Conservation (phyloP, 2,888 invertebrate species). For the Agrypnus murinus region DNA sequence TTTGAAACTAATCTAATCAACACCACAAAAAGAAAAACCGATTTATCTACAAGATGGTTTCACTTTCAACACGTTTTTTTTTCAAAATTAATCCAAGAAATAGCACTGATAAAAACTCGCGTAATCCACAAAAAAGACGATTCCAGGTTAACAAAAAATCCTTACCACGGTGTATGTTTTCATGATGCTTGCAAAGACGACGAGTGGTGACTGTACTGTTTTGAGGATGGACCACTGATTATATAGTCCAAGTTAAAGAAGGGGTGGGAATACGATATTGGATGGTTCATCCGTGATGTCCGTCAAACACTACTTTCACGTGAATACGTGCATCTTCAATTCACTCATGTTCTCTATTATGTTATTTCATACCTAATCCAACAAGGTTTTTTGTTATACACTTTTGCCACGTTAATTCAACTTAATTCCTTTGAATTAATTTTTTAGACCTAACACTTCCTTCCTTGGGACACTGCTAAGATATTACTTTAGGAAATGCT, state of each 20-base stretch:
- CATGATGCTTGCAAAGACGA: conserved; percentile 71
- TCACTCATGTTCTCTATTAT: conserved; percentile 14
- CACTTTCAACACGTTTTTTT: conserved; percentile 40
- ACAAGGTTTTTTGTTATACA: too few relatives aligned
- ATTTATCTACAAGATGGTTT: conserved; percentile 9
- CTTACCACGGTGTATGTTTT: conserved; percentile 72
- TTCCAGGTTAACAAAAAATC: conserved; percentile 48
- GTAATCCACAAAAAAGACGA: conserved; percentile 55
- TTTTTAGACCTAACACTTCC: too few relatives aligned
- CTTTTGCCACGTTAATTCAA: too few relatives aligned
- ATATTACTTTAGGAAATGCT: too few relatives aligned
- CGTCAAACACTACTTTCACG: conserved; percentile 56
- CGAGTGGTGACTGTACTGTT: conserved; percentile 69
- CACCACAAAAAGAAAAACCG: too few relatives aligned
- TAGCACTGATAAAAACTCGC: conserved; percentile 55
- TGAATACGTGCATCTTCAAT: conserved; percentile 49
- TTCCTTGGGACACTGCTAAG: too few relatives aligned
- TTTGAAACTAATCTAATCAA: too few relatives aligned
- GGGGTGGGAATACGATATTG: conserved; percentile 63
- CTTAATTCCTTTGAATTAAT: too few relatives aligned
- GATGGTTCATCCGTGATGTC: conserved; percentile 53
- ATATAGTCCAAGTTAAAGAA: conserved; percentile 64
- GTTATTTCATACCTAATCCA: too few relatives aligned
- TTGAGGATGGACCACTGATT: conserved; percentile 61
- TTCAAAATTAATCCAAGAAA: conserved; percentile 47